Evolutionary conservation across 2,113 vertebrate genomes (phyloP).

Genomic region (Pteropus alecto): DNA sequence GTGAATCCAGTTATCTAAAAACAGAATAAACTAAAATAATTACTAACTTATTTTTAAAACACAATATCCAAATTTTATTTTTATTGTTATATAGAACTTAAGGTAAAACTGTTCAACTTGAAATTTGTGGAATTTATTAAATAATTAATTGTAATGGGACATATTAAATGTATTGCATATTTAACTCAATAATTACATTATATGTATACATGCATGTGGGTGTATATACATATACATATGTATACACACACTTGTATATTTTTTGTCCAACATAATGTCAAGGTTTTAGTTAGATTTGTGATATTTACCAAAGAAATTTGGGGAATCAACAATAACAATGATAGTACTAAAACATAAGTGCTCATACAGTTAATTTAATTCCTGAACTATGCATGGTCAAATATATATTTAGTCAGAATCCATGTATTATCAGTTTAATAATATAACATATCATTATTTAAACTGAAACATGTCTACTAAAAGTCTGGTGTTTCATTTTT

Average conservation of each 20-base stretch:
- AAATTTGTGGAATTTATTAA: not conserved
- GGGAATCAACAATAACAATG: not conserved
- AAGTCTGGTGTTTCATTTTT: not conserved
- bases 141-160: not conserved
- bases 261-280: not conserved
- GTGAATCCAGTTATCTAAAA: slow-evolving; percentile 94
- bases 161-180: not conserved
- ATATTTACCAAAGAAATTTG: not conserved
- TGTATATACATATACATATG: not conserved
- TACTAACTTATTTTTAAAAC: not conserved
- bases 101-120: not conserved
- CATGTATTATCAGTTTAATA: not conserved
- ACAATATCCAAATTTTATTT: not conserved
- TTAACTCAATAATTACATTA: not conserved
- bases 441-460: not conserved
- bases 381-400: not conserved
- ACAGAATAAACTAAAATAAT: slow-evolving; percentile 26
- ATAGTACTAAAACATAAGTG: not conserved
- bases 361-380: not conserved
- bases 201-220: not conserved
- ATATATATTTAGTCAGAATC: not conserved
- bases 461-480: not conserved
- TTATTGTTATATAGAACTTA: not conserved
- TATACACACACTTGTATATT: not conserved
- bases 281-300: not conserved